Base-by-base conservation (phyloP, 2,113 vertebrate genomes). In the Oryzias melastigma region DNA sequence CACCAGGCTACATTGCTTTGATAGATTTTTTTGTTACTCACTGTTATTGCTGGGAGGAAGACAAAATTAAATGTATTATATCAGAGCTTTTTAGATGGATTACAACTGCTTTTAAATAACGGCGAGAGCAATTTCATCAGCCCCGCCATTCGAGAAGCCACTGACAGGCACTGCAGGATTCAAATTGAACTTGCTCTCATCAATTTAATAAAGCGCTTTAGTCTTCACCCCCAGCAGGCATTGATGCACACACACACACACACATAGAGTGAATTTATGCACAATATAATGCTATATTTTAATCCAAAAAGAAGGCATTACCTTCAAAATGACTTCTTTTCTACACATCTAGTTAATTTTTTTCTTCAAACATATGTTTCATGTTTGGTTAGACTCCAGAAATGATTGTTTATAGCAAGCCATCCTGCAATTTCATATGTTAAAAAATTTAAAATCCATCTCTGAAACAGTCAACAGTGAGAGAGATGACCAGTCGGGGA, bases 41-140 rank as follows among this genome's bases (percentile, higher is more conserved):
- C 18, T 88, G 83, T 90, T 90, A 87, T 90, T 91, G 88, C 89
- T 87, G 88, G 65, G 60, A 89, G 90, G 88, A 89, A 89, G 87
- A 87, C 85, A 84, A 92, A 91, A 91, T 92, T 88, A 91, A 91
- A 92, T 91, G 89, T 90, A 91, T 92, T 92, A 91, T 87, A 91
- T 91, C 87, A 80, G 82, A 86, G 85, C 81, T 82, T 91, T 92
- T 92, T 89, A 92, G 89, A 92, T 91, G 89, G 90, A 92, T 92
- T 91, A 92, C 92, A 92, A 91, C 90, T 92, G 90, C 89, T 92
- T 92, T 92, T 93, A 92, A 92, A 93, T 92, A 92, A 92, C 89
- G 74, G 79, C 85, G 80, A 86, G 87, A 90, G 91, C 90, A 91
- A 92, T 92, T 91, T 90, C 90, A 92, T 91, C 90, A 89, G 82